Evolutionary conservation across 1,140 invertebrate genomes (phyloP), one percentile per base, ranked within the genome.

Genomic region (Dreissena polymorpha): DNA sequence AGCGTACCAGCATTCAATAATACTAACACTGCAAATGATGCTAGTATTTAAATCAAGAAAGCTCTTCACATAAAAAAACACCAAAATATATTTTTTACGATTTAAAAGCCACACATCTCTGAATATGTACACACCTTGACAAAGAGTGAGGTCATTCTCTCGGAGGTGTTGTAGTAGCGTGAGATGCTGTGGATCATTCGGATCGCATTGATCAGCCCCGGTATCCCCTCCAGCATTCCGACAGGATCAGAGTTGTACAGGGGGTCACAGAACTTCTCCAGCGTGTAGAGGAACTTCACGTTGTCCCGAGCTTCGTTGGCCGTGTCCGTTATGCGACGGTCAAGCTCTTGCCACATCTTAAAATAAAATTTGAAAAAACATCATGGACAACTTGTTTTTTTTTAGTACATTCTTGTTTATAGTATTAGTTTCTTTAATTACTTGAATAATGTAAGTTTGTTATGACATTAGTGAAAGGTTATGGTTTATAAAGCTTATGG

Each of bases 241-340:
- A 93, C 97, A 21, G 98, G 97, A 94, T 98, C 96, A 89, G 98
- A 97, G 39, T 98, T 93, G 91, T 99, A 99, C 5, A 99, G 93
- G 12, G 97, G 97, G 90, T 98, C 97, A 89, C 97, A 98, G 89
- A 97, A 97, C 87, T 97, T 97, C 91, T 99, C 98, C 93, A 99
- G 95, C 0, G 97, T 96, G 92, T 98, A 97, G 79, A 99, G 97
- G 87, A 97, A 99, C 91, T 98, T 98, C 0, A 97, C 97, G 89
- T 98, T 99, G 91, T 99, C 97, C 86, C 97, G 96, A 0, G 98
- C 97, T 93, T 99, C 98, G 88, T 98, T 98, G 39, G 91, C 91
- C 16, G 90, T 86, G 77, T 93, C 92, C 55, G 92, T 93, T 63
- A 93, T 92, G 53, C 91, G 86, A 12, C 91, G 86, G 78, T 93